Base-by-base conservation (phyloP, 2,113 vertebrate species). In the Nyctibius bracteatus region DNA sequence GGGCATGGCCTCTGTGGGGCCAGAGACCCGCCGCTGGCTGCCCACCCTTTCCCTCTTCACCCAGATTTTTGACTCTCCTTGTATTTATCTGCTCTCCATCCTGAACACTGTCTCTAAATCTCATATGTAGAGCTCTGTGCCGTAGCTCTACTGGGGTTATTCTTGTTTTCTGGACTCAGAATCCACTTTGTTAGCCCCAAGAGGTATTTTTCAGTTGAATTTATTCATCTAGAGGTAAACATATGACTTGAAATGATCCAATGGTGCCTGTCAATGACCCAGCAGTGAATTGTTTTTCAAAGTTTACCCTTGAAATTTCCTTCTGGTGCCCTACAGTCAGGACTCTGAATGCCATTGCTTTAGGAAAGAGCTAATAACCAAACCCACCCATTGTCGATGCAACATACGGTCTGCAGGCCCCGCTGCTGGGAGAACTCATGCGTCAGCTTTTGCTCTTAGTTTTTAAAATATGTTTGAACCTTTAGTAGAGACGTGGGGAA, bases 101-200 rank as follows among this genome's bases (percentile, higher is more conserved):
- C 14, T 5, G 28, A 27, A 2, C 6, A 0, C 5, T 10, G 5
- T 6, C 37, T 17, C 5, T 13, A 14, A 24, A 9, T 0, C 1
- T 12, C 31, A 2, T 0, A 3, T 15, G 14, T 5, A 41, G 23
- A 47, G 46, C 55, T 27, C 25, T 6, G 74, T 39, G 57, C n/a
- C 2, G 1, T 6, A 9, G 25, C 27, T 31, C 47, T 30, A 1
- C 1, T 5, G 37, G 27, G 10, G 8, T n/a, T 51, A 4, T 39
- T 61, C 39, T 11, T 61, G 15, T 5, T 19, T 46, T 52, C 14
- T 35, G 25, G 25, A 4, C 74, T 62, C 46, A 2, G 51, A 80
- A 23, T 23, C 37, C 17, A 2, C 33, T 23, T 28, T 0, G 1
- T 41, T 46, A 25, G 17, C 24, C 37, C 33, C 33, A 1, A 52